Percentiles rank a stretch among this genome's conserved stretches.
phyloP scores from a whole-genome alignment of 2,797 vertebrate genomes.

The Urocyon cinereoargenteus region DNA sequence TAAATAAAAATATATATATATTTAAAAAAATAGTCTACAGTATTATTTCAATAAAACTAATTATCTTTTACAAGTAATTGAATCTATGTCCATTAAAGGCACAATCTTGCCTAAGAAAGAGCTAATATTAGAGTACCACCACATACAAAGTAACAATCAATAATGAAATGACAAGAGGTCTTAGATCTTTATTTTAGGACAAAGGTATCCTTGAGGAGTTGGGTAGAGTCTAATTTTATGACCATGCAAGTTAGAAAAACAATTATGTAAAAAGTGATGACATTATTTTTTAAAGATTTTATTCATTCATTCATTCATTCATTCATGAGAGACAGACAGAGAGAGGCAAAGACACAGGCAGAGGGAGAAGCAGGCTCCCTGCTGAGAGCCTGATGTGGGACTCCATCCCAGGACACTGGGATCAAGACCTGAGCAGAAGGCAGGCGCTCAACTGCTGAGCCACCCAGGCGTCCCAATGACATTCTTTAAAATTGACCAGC shows the following conservation, averaged over 20 bases:
- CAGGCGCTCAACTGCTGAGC: too few relatives aligned
- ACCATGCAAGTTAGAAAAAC: neutral
- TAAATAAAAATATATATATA: too few relatives aligned
- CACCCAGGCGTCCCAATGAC: too few relatives aligned
- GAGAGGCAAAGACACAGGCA: too few relatives aligned
- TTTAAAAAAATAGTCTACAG: neutral
- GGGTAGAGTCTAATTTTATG: neutral
- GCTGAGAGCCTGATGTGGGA: too few relatives aligned
- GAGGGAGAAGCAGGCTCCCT: too few relatives aligned
- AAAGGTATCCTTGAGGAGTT: neutral
- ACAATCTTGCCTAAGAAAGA: neutral
- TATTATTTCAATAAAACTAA: constrained; percentile 13
- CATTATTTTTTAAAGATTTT: neutral
- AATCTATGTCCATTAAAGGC: neutral
- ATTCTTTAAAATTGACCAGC: neutral
- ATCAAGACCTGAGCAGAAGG: too few relatives aligned
- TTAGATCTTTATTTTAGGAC: neutral
- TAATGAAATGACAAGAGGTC: neutral
- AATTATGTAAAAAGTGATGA: neutral
- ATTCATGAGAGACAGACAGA: too few relatives aligned
- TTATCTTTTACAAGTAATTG: neutral
- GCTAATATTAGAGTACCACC: neutral
- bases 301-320: too few relatives aligned
- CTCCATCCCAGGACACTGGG: too few relatives aligned
- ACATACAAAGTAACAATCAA: constrained; percentile 10